phyloP scores from a whole-genome alignment of 2,113 vertebrate genomes.

The Saccopteryx leptura region DNA sequence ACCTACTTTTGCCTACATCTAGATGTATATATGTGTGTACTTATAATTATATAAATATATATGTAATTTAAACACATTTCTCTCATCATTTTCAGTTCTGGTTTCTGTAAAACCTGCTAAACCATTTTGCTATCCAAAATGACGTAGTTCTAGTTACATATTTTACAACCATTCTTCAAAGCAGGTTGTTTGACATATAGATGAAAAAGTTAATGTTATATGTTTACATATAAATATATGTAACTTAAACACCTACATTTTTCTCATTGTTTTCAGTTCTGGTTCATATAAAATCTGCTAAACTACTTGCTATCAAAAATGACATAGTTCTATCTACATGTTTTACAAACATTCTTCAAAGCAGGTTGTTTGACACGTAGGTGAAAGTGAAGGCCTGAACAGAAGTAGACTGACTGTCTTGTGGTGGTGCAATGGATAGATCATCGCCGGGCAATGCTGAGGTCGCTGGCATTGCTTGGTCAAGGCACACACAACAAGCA shows the following conservation, averaged over 20 bases:
- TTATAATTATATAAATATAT: not conserved
- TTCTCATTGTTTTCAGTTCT: conserved; percentile 38
- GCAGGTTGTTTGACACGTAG: conserved; percentile 14
- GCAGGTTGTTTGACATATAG: conserved; percentile 15
- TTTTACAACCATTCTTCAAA: conserved; percentile 46
- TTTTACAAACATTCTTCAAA: conserved; percentile 42
- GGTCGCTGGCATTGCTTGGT: no score
- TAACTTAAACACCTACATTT: conserved; percentile 15
- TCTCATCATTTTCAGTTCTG: conserved; percentile 39
- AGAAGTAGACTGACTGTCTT: not conserved
- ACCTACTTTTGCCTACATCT: not conserved
- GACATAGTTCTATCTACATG: conserved; percentile 16
- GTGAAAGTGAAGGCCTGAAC: conserved; percentile 35
- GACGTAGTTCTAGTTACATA: conserved; percentile 16
- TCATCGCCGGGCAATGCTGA: no score
- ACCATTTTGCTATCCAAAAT: not conserved
- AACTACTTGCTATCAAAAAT: not conserved
- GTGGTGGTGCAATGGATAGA: no score
- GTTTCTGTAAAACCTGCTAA: conserved; percentile 41
- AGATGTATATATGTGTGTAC: not conserved
- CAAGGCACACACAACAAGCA: no score
- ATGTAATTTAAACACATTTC: not conserved
- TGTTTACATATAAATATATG: not conserved
- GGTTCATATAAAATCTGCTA: conserved; percentile 37
- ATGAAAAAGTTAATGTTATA: not conserved